These are phyloP conservation scores for Cettia cetti DNA, from an alignment of 2,113 vertebrate genomes.

Conservation along the genomic window DNA sequence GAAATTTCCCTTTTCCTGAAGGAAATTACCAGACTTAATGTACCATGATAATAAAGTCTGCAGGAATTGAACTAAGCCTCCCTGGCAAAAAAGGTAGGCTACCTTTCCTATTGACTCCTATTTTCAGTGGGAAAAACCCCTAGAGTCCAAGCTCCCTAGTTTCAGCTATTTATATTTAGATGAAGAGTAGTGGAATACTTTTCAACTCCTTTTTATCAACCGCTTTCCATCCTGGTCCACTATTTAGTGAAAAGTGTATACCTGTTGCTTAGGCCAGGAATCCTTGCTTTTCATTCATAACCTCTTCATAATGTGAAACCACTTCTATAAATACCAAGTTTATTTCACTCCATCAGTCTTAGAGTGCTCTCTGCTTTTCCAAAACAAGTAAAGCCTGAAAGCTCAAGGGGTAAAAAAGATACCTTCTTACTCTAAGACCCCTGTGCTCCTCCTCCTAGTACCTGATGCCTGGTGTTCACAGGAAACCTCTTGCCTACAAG, in stretches of 20 bases:
- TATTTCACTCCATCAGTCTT: neutral
- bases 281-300: neutral
- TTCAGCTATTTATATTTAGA: neutral
- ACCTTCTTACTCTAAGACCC: neutral
- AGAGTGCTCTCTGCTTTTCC: neutral
- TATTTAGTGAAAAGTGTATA: neutral
- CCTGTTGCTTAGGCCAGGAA: neutral
- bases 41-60: neutral
- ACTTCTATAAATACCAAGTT: neutral
- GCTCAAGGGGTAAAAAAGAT: neutral
- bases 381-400: neutral
- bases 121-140: neutral
- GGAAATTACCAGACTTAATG: neutral
- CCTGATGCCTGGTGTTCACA: neutral
- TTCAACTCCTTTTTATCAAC: neutral
- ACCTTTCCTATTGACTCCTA: neutral
- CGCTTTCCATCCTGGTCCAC: neutral
- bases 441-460: neutral
- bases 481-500: neutral
- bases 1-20: neutral
- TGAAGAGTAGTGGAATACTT: neutral
- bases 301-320: neutral
- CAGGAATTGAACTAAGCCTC: neutral
- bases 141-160: neutral
- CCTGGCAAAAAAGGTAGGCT: neutral